Percentiles rank a stretch among this genome's conserved stretches.
phyloP scores from a whole-genome alignment of 2,113 vertebrate genomes.

The Rhagologus leucostigma region DNA sequence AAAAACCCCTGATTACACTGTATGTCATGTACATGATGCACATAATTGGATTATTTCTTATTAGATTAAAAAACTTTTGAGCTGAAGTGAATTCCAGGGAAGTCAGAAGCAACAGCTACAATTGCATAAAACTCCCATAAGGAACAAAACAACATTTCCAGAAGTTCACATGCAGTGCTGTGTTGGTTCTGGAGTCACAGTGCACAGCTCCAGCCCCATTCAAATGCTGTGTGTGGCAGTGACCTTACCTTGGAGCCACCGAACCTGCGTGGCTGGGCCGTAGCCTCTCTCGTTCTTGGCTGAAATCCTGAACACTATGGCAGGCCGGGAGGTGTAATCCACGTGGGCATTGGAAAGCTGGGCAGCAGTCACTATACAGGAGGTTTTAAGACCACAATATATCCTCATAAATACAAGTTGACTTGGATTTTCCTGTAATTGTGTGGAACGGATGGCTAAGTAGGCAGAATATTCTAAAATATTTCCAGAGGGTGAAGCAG shows the following conservation, averaged over 20 bases:
- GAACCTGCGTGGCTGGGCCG: constrained; percentile 94
- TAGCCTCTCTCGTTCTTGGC: constrained; percentile 98
- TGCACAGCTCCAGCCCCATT: background rate
- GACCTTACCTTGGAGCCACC: constrained; percentile 93
- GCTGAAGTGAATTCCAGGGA: background rate
- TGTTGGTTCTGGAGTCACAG: background rate
- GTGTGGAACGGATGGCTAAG: constrained; percentile 89
- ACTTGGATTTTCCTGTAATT: constrained; percentile 75
- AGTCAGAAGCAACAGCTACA: background rate
- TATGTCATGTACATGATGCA: too few species aligned
- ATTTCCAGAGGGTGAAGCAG: constrained; percentile 88
- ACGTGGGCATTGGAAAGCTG: constrained; percentile 92
- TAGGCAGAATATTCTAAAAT: constrained; percentile 97
- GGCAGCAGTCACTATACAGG: constrained; percentile 82
- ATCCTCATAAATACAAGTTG: constrained; percentile 94
- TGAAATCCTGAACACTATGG: constrained; percentile 94
- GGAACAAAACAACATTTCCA: background rate
- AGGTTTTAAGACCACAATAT: constrained; percentile 92
- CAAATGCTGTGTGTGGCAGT: background rate
- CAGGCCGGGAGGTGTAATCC: constrained; percentile 89
- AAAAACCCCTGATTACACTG: background rate
- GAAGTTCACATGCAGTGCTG: background rate
- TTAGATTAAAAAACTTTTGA: background rate
- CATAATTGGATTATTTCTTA: background rate
- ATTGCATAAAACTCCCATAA: background rate